phyloP scores from a whole-genome alignment of 1,140 invertebrate genomes.

The Callitettix versicolor region DNA sequence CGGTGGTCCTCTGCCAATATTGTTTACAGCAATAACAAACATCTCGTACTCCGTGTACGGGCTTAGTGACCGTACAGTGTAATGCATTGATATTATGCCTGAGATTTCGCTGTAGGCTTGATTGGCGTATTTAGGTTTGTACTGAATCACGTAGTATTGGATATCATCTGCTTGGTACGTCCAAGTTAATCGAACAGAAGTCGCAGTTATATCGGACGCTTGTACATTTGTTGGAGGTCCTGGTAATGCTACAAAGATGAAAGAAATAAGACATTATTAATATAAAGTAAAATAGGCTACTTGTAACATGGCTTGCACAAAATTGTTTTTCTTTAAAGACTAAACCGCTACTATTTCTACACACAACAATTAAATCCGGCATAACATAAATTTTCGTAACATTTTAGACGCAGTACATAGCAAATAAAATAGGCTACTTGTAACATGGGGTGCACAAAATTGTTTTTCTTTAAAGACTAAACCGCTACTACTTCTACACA shows the following conservation, averaged over 20 bases:
- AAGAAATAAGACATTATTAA: no score
- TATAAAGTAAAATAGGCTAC: no score
- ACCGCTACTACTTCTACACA: no score
- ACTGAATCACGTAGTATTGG: slow-evolving; percentile 89
- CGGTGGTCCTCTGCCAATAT: slow-evolving; percentile 77
- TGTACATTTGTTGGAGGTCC: slow-evolving; percentile 76
- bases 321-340: no score
- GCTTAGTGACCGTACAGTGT: slow-evolving; percentile 75
- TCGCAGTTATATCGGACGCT: slow-evolving; percentile 85
- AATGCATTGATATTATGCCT: slow-evolving; percentile 85
- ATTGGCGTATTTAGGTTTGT: slow-evolving; percentile 81
- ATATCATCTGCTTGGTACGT: slow-evolving; percentile 77
- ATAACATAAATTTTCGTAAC: no score
- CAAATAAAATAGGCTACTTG: no score
- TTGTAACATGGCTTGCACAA: no score
- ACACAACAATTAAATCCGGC: no score
- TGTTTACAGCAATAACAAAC: slow-evolving; percentile 88
- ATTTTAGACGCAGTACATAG: no score
- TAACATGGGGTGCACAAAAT: no score
- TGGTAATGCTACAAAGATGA: slow-evolving; percentile 59
- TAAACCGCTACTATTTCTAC: no score
- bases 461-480: no score
- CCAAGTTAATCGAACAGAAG: slow-evolving; percentile 84
- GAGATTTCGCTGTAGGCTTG: slow-evolving; percentile 77
- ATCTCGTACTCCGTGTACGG: slow-evolving; percentile 96